Evolutionary conservation across 2,113 vertebrate genomes (phyloP), one percentile per base, ranked within the genome.

Genomic region (Microtus oregoni): DNA sequence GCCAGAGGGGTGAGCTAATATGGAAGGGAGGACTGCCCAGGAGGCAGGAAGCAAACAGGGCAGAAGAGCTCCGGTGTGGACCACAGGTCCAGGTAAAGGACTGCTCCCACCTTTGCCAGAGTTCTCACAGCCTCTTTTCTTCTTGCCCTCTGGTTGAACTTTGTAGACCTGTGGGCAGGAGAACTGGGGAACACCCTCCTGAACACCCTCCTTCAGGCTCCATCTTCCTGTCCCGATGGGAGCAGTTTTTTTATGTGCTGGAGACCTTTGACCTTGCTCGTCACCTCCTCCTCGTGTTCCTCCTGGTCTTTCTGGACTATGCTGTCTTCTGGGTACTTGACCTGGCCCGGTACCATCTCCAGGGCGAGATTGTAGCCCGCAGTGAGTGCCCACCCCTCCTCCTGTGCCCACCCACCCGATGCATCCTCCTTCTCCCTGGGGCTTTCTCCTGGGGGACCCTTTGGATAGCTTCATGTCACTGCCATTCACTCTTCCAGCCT

Each of bases 241-340:
- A 99, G 98, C 92, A 20, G 47, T 73, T 12, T 0, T 89, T 24
- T 0, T 98, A 98, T 0, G 2, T 96, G 1, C 5, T 98, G 86
- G 97, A 98, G 26, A 50, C 98, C 61, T n/a, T 96, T 73, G 92
- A 86, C 0, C 96, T 99, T 13, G 63, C 98, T 47, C 98, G 95
- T 19, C 98, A 99, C 4, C 14, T 98, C 30, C 44, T 99, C 24
- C 61, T 99, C 0, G 98, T 98, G 1, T 0, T 98, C 24, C 32
- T 99, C 90, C 91, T 99, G 41, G 95, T 99, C 87, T 96, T 97
- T 13, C 96, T 99, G 1, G 99, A 99, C 97, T 99, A 99, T 22
- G 86, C 99, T 17, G 97, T 99, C 83, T 99, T 99, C 98, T 99
- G 99, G 99, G 94, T 99, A 1, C 98, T 99, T 0, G 99, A 99